phyloP scores from a whole-genome alignment of 1,140 invertebrate genomes.

The Helicoverpa armigera region DNA sequence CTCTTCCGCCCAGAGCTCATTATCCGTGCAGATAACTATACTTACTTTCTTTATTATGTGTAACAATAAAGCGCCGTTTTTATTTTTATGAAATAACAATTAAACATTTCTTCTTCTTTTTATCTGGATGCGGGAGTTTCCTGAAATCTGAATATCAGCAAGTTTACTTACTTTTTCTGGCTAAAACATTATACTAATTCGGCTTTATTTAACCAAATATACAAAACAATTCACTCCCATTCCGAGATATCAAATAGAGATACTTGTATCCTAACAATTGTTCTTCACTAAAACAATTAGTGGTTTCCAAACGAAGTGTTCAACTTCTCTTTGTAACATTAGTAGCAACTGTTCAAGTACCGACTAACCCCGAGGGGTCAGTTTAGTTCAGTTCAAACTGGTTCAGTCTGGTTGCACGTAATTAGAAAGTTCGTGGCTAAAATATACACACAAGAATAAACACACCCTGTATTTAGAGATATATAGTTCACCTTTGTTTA shows the following conservation, averaged over 20 bases:
- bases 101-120: too few relatives aligned
- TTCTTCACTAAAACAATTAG: conserved; percentile 1
- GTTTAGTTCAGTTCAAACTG: background rate
- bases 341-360: background rate
- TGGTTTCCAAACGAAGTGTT: background rate
- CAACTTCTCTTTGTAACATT: conserved; percentile 21
- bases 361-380: background rate
- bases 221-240: too few relatives aligned
- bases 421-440: conserved; percentile 1
- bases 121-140: too few relatives aligned
- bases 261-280: background rate
- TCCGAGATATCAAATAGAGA: background rate
- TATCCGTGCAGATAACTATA: too few relatives aligned
- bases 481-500: background rate
- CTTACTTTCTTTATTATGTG: too few relatives aligned
- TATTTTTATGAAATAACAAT: too few relatives aligned
- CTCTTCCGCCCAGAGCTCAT: too few relatives aligned
- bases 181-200: too few relatives aligned
- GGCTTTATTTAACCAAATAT: too few relatives aligned
- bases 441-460: conserved; percentile 11
- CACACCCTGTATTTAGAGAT: background rate
- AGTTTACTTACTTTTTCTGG: too few relatives aligned
- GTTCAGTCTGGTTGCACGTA: conserved; percentile 1
- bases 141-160: too few relatives aligned
- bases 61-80: too few relatives aligned